Evolutionary conservation across 2,888 invertebrate genomes (phyloP), one percentile per base, ranked within the genome.

Genomic region (Parnassius glacialis): DNA sequence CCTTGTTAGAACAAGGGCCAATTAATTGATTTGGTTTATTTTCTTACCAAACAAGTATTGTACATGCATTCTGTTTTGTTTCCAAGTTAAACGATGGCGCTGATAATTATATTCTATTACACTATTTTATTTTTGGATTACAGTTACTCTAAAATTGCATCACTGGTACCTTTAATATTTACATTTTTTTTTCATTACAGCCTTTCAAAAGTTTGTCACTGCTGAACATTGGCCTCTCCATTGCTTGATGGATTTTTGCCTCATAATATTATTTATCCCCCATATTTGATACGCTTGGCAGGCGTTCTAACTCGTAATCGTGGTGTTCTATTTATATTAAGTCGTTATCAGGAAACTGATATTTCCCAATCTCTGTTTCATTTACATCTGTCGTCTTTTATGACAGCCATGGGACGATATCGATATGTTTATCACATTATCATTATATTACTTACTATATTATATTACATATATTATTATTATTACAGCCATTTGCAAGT

Each of bases 101-200:
- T 50, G 42, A n/a, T 57, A 44, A 48, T 25, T 48, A 54, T 16
- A 12, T 61, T 64, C 12, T 45, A 64, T 59, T 43, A 45, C 16
- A n/a, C 62, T 3, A 11, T 48, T 50, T 60, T 62, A 45, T 57
- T 55, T 20, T 55, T 64, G 12, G 52, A 61, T 11, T 48, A 65
- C 61, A 62, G 52, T 10, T 48, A 55, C 51, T 57, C 63, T 7
- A 62, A 59, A 34, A 20, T 64, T 5, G 65, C 66, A 10, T 64
- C 67, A 3, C 42, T 68, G 67, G 68, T 68, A 67, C 61, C 45
- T 9, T 44, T 59, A 34, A 34, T 7, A 34, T 34, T 34, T 34
- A 34, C 7, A 16, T 16, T 34, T 34, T 5, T 34, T 34, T 34
- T 34, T 0, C 5, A 34, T 34, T 34, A 34, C 34, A 7, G 34